Conservation (phyloP, 2,797 vertebrate species). For the Sciurus carolinensis region DNA sequence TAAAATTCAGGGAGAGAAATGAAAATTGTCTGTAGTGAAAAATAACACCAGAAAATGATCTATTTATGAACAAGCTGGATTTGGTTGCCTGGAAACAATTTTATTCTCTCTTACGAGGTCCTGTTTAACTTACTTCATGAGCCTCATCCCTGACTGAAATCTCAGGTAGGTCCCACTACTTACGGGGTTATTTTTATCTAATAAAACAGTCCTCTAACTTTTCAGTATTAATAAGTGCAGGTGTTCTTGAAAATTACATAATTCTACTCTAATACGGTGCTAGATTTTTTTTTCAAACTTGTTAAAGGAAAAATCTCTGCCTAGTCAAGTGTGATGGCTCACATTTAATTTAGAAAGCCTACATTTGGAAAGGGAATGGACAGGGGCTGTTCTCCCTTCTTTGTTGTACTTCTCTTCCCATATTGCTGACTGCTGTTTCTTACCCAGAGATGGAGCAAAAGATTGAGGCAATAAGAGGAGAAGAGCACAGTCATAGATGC, state of each 20-base stretch:
- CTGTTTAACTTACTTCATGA: not conserved
- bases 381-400: not conserved
- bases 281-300: not conserved
- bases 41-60: too few relatives aligned
- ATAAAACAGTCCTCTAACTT: not conserved
- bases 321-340: not conserved
- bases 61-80: not conserved
- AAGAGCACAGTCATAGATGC: not conserved
- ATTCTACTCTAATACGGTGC: not conserved
- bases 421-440: not conserved
- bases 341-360: not conserved
- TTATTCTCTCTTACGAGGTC: not conserved
- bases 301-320: not conserved
- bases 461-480: not conserved
- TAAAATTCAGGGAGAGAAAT: not conserved
- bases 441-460: not conserved
- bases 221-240: not conserved
- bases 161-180: not conserved
- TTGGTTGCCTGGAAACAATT: not conserved
- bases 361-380: not conserved
- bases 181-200: not conserved
- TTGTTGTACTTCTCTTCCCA: not conserved
- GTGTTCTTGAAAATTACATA: not conserved
- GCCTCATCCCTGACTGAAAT: not conserved
- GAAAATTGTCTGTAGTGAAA: not conserved